phyloP scores from a whole-genome alignment of 2,797 vertebrate genomes.

The Mionectes olivaceus region DNA sequence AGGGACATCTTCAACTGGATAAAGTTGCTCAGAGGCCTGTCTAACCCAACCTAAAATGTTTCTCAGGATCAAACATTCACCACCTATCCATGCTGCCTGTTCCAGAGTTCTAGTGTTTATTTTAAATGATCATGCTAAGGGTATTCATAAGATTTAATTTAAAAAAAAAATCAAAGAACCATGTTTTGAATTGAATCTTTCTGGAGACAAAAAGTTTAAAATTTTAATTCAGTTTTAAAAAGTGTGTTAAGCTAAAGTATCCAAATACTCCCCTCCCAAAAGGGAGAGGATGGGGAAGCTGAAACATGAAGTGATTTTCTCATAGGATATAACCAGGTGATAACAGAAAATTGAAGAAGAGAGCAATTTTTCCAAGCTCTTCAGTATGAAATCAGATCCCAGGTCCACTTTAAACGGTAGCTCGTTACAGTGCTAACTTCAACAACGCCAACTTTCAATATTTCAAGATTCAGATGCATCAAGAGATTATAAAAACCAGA shows the following conservation, averaged over 20 bases:
- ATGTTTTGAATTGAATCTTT: neutral
- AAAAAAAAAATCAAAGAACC: neutral
- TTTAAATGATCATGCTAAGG: neutral
- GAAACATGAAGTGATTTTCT: neutral
- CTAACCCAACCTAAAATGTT: neutral
- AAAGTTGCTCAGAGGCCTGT: neutral
- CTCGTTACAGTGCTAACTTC: neutral
- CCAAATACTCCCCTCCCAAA: neutral
- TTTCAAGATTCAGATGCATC: neutral
- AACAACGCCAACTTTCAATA: neutral
- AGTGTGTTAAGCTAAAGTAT: neutral
- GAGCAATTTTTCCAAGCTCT: neutral
- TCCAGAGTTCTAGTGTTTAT: neutral
- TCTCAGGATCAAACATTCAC: neutral
- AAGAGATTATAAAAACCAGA: neutral
- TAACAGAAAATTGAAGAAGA: neutral
- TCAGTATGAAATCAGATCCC: neutral
- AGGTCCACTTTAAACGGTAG: neutral
- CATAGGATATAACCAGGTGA: neutral
- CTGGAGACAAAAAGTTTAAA: neutral
- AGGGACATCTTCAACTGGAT: neutral
- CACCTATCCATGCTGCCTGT: rapidly evolving
- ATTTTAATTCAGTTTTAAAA: neutral
- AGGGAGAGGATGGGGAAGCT: neutral
- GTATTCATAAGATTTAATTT: neutral